Evolutionary conservation across 1,140 invertebrate genomes (phyloP).

Genomic region (Pogonognathellus flavescens): DNA sequence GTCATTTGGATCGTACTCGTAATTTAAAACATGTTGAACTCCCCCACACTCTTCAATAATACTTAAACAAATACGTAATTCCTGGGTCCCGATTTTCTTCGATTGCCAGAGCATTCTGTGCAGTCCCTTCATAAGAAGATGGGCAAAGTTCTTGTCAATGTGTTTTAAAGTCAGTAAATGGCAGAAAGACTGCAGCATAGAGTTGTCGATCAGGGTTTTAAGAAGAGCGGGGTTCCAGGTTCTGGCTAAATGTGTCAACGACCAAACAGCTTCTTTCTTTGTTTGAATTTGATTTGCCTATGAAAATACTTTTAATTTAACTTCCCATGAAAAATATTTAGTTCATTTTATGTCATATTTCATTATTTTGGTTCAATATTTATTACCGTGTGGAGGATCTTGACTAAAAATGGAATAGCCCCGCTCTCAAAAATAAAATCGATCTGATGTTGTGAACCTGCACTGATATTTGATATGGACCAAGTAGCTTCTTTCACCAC

Average conservation of each 20-base stretch:
- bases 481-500: conserved; percentile 88
- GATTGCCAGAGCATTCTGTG: conserved; percentile 74
- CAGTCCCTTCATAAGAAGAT: conserved; percentile 78
- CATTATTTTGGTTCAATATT: no score
- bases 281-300: neutral
- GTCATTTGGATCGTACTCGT: conserved; percentile 82
- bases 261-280: neutral
- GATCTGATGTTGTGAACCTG: conserved; percentile 82
- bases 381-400: conserved; percentile 74
- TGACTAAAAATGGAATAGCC: conserved; percentile 78
- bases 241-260: neutral
- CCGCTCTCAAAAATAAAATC: conserved; percentile 81
- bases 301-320: no score
- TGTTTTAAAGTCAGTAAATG: conserved; percentile 71
- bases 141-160: conserved; percentile 75
- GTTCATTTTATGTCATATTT: neutral
- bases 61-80: conserved; percentile 61
- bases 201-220: neutral
- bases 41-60: conserved; percentile 78
- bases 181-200: conserved; percentile 56
- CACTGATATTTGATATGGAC: conserved; percentile 86
- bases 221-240: neutral
- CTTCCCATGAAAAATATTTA: neutral
- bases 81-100: neutral
- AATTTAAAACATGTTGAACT: conserved; percentile 80